Evolutionary conservation across 2,888 invertebrate species (phyloP).

Genomic region (Chrysolina oricalcia): DNA sequence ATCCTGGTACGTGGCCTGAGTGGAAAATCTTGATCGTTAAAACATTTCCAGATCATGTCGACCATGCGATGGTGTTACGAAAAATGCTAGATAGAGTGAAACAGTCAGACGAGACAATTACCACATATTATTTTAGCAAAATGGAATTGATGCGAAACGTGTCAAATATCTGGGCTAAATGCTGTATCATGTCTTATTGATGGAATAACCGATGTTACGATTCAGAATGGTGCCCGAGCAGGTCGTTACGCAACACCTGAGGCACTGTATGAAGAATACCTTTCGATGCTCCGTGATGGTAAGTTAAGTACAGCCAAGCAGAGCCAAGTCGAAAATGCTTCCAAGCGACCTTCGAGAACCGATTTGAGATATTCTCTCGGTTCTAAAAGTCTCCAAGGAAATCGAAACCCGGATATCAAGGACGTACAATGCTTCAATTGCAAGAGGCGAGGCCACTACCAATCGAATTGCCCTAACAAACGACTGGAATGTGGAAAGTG

Average conservation of each 20-base stretch:
- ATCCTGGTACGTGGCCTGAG: constrained; percentile 49
- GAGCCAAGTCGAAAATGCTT: background rate
- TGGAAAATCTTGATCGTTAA: constrained; percentile 49
- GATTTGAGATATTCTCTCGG: constrained; percentile 33
- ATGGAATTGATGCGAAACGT: constrained; percentile 45
- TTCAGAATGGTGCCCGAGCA: constrained; percentile 37
- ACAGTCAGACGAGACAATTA: constrained; percentile 42
- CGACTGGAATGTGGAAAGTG: constrained; percentile 35
- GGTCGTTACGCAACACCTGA: constrained; percentile 44
- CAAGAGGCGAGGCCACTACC: constrained; percentile 39
- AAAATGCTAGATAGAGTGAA: constrained; percentile 40
- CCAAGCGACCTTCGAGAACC: background rate
- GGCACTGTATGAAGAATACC: constrained; percentile 40
- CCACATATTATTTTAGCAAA: constrained; percentile 35
- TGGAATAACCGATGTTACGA: constrained; percentile 30
- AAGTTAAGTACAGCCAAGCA: background rate
- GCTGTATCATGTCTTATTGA: constrained; percentile 44
- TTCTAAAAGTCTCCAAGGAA: too few relatives aligned
- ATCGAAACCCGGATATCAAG: too few relatives aligned
- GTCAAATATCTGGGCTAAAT: constrained; percentile 40
- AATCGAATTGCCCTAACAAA: constrained; percentile 38
- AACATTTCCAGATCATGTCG: constrained; percentile 50
- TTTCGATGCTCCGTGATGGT: constrained; percentile 38
- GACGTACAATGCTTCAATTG: too few relatives aligned
- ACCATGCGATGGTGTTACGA: constrained; percentile 44